These are phyloP conservation scores for Micronycteris hirsuta DNA, from an alignment of 2,113 vertebrate species.

Conservation along the genomic window DNA sequence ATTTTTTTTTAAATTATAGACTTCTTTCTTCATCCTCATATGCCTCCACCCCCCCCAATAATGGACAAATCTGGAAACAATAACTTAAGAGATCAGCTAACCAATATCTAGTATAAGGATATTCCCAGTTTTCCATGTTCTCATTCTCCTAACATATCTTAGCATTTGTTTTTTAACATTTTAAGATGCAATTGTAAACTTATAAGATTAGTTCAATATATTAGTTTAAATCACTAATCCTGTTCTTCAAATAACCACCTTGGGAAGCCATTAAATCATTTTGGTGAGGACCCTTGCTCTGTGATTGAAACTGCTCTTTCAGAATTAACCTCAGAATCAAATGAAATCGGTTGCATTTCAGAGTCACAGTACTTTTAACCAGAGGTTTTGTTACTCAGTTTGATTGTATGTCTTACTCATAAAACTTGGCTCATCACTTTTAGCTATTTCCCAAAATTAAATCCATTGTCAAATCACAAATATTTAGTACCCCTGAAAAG, in stretches of 20 bases:
- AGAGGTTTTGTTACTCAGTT: constrained; percentile 22
- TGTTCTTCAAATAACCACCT: neutral
- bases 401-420: neutral
- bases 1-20: constrained; percentile 8
- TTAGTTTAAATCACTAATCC: neutral
- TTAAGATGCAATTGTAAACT: neutral
- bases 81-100: neutral
- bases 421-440: constrained; percentile 22
- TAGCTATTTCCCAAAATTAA: constrained; percentile 15
- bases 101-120: neutral
- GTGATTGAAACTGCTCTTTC: neutral
- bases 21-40: neutral
- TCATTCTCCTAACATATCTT: constrained; percentile 12
- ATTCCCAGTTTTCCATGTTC: neutral
- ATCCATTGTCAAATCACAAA: neutral
- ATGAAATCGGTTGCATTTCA: constrained; percentile 21
- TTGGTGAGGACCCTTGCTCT: neutral
- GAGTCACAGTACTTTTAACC: constrained; percentile 10
- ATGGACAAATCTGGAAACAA: neutral
- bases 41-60: neutral
- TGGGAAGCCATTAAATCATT: constrained; percentile 16
- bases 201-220: neutral
- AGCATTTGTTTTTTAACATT: constrained; percentile 16
- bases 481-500: neutral
- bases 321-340: constrained; percentile 30